Percentiles rank a stretch among this genome's conserved stretches.
Evolutionary conservation across 2,888 invertebrate genomes (phyloP).

Genomic region (Ctena decussata): DNA sequence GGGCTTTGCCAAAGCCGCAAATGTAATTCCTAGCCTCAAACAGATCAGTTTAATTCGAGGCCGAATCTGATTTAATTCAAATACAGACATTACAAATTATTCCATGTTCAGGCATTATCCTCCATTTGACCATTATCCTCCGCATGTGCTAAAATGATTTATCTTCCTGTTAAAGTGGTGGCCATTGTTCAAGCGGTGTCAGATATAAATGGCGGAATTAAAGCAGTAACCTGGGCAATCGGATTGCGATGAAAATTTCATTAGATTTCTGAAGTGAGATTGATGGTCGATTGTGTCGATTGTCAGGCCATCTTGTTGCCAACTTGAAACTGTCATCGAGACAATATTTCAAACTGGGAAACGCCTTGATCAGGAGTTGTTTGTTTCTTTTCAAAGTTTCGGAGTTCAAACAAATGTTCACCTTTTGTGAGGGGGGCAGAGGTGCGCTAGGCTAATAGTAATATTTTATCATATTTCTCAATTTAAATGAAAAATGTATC

Average conservation of each 20-base stretch:
- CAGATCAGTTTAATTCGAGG: too few species aligned
- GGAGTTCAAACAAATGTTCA: too few species aligned
- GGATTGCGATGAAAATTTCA: conserved; percentile 2
- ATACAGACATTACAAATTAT: background rate
- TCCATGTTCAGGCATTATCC: background rate
- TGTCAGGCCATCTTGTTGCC: conserved; percentile 1
- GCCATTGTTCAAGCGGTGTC: background rate
- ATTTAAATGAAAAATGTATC: too few species aligned
- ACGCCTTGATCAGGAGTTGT: background rate
- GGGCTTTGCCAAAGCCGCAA: too few species aligned
- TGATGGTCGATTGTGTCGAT: background rate
- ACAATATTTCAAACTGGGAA: conserved; percentile 2
- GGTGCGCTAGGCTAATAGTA: too few species aligned
- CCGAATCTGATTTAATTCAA: too few species aligned
- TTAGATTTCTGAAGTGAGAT: background rate
- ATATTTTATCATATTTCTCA: too few species aligned
- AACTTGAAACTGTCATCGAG: conserved; percentile 10
- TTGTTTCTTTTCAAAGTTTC: too few species aligned
- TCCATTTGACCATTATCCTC: background rate
- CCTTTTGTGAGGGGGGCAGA: too few species aligned
- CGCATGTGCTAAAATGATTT: background rate
- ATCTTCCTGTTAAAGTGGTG: background rate
- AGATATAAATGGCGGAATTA: background rate
- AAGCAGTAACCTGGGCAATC: background rate
- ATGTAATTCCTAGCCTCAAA: too few species aligned